Evolutionary conservation across 2,888 invertebrate genomes (phyloP), one percentile per base, ranked within the genome.

Genomic region (Lasioglossum oenotherae): DNA sequence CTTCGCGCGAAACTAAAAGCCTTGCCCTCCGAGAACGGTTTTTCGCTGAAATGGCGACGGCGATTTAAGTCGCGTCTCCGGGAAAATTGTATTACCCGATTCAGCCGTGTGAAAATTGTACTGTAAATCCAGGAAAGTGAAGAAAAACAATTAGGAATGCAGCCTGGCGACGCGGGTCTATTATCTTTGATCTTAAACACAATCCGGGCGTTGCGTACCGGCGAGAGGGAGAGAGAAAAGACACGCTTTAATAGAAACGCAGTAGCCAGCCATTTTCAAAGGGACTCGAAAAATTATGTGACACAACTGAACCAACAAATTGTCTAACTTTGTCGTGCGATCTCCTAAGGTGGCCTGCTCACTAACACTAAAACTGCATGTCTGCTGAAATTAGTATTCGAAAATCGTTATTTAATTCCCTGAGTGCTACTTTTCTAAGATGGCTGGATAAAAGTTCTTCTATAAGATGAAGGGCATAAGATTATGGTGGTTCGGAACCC

Each of bases 21-120:
- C 74, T 46, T 35, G 44, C 23, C n/a, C 57, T 69, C 69, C n/a
- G 14, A 49, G 27, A 80, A 78, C 82, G 80, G 81, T 84, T 86
- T 87, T 83, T 85, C 87, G 81, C 64, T 64, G 82, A 83, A 83
- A 79, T 69, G 71, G 27, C 69, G 77, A 35, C 74, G 72, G 19
- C 81, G 81, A 84, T 84, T 78, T 80, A 74, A 86, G 80, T 81
- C 71, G 64, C 53, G 57, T 72, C 49, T 46, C 69, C 4, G 12
- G 44, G 72, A 78, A 78, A 88, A 82, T 85, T 77, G 49, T 74
- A 71, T 80, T 84, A 84, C 67, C 85, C 84, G 79, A 78, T 57
- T 71, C 76, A n/a, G 72, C 77, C 78, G 78, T 74, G 78, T 75
- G 78, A 72, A 81, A 78, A 81, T 81, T 81, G 67, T 81, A 72